Conservation (phyloP, 2,888 invertebrate genomes). For the Latrodectus elegans region DNA sequence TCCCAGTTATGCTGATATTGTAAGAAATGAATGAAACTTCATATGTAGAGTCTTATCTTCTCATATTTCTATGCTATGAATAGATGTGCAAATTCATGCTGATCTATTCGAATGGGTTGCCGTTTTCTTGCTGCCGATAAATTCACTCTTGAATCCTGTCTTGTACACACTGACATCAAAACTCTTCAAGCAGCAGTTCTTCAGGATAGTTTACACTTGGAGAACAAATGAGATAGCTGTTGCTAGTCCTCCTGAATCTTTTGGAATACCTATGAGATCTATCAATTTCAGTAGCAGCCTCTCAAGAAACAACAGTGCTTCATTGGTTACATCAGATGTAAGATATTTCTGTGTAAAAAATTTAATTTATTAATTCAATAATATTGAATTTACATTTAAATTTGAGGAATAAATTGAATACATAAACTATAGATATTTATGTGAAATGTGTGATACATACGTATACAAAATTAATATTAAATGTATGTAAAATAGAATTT, state of each 20-base stretch:
- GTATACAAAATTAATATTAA: too few species aligned
- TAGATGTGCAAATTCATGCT: slow-evolving; percentile 78
- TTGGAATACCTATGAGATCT: slow-evolving; percentile 56
- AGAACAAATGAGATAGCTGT: slow-evolving; percentile 5
- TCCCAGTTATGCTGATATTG: slow-evolving; percentile 22
- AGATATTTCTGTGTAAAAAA: not conserved
- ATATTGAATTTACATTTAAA: too few species aligned
- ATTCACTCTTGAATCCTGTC: slow-evolving; percentile 80
- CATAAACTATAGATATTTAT: too few species aligned
- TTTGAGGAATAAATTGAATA: too few species aligned
- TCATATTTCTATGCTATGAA: too few species aligned
- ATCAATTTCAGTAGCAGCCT: slow-evolving; percentile 13
- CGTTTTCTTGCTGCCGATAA: slow-evolving; percentile 80
- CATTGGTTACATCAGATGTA: slow-evolving; percentile 46
- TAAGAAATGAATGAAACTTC: too few species aligned
- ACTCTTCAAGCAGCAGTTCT: slow-evolving; percentile 79
- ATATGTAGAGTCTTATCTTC: too few species aligned
- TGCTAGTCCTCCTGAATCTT: slow-evolving; percentile 38
- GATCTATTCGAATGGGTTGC: slow-evolving; percentile 80
- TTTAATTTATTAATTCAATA: too few species aligned
- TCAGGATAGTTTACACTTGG: slow-evolving; percentile 66
- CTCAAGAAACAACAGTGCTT: slow-evolving; percentile 32
- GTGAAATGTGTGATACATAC: too few species aligned
- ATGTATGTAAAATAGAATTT: too few species aligned
- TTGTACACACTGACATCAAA: slow-evolving; percentile 80